Base-by-base conservation (phyloP, 1,140 invertebrate genomes). In the Danaus melanippus region DNA sequence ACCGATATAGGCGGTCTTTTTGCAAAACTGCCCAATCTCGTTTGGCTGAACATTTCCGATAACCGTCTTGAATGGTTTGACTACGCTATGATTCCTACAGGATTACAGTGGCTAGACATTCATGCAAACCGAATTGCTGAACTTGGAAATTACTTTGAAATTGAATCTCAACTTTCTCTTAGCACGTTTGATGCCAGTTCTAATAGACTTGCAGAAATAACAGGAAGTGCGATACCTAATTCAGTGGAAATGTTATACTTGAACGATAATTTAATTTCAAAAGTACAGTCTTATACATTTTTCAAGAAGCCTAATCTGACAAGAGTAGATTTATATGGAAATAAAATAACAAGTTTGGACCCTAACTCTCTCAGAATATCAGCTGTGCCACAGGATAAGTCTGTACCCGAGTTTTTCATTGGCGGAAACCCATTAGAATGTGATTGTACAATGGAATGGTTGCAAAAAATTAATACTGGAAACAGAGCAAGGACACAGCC, bases 1-100 rank as follows among this genome's bases (percentile, higher is more conserved):
- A 92, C 91, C 42, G 93, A 95, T 69, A 96, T 97, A 46, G 91
- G 91, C 44, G 94, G 93, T 8, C 89, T 97, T 15, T 96, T 98
- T 74, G 90, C 92, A 0, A 95, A 96, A 72, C 88, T 97, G 57
- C 93, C 94, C 43, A 95, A 94, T 86, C 88, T 97, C 60, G 92
- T 96, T 39, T 96, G 95, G 94, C 86, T 98, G 45, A 97, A 97
- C 76, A 94, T 97, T 61, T 97, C 95, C 53, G 94, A 95, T 71
- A 98, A 98, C 88, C 91, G 92, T 55, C 89, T 98, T 43, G 92
- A 94, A 84, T 93, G 92, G 90, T 96, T 98, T 77, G 95, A 97
- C 71, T 97, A 97, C 76, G 94, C 94, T 46, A 91, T 96, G 80
- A 95, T 97, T 87, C 96, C 96, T 49, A 93, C 92, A 56, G 92